Conservation (phyloP, 2,113 vertebrate species). For the Scortum barcoo region DNA sequence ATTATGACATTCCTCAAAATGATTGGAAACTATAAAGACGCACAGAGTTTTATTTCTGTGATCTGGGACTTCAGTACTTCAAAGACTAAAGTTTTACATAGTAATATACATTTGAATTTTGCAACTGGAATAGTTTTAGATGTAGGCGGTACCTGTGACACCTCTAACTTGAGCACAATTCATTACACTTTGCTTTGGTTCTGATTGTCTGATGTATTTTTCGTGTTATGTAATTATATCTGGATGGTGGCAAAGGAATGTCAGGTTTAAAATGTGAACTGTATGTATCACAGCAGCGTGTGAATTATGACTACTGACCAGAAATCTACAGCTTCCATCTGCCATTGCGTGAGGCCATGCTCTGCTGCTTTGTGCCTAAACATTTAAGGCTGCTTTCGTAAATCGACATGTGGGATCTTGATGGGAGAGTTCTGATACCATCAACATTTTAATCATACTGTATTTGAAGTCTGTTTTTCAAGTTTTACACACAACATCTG, state of each 20-base stretch:
- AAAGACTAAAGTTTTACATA: neutral
- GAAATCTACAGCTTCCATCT: slow-evolving; percentile 50
- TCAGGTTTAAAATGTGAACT: neutral
- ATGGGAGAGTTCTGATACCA: slow-evolving; percentile 36
- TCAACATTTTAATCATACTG: slow-evolving; percentile 40
- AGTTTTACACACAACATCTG: neutral
- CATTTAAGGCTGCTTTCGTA: slow-evolving; percentile 44
- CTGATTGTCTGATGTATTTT: no score
- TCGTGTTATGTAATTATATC: neutral
- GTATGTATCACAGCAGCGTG: neutral
- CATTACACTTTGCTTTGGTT: neutral
- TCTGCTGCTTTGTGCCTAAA: slow-evolving; percentile 62
- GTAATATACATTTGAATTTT: neutral
- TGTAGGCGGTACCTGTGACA: neutral
- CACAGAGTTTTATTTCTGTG: slow-evolving; percentile 32
- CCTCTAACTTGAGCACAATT: neutral
- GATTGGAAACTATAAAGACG: neutral
- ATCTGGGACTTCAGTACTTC: neutral
- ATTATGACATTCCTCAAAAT: slow-evolving; percentile 29
- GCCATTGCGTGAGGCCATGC: slow-evolving; percentile 58
- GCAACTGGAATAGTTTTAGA: neutral
- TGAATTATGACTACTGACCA: slow-evolving; percentile 28
- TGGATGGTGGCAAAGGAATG: neutral
- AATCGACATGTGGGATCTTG: slow-evolving; percentile 62
- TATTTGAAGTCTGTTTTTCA: slow-evolving; percentile 24